Evolutionary conservation across 2,113 vertebrate species (phyloP), one percentile per base, ranked within the genome.

Genomic region (Manacus vitellinus): DNA sequence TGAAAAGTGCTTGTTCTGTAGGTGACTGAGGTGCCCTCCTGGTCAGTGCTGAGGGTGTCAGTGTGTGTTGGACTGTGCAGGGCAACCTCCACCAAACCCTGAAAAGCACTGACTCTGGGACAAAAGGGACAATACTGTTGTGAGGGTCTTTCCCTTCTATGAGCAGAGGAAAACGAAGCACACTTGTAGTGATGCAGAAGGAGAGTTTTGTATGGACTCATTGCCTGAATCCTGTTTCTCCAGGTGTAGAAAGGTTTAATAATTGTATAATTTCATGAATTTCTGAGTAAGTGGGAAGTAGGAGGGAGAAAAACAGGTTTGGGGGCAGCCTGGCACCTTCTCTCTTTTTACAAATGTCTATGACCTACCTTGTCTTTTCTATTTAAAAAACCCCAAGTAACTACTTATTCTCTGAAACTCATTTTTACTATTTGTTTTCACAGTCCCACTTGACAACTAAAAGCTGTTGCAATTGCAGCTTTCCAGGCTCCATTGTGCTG

Each of bases 401-500:
- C 14, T 86, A 18, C 22, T 95, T 71, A 61, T 14, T 58, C 51
- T 91, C 56, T 71, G 51, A 71, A 81, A 71, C 22, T 92, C 33
- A 62, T 82, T 96, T 97, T 93, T 68, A 65, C 46, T 79, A 35
- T 92, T 92, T 88, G 24, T 70, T 96, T 91, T 77, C 73, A 72
- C 35, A 79, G 67, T 77, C 80, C 95, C 15, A 17, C 63, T 90
- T 95, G 90, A 95, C 80, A 95, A 55, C 77, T 95, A 87, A 87
- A 93, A 94, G 46, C 72, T 89, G 70, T 63, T 55, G 58, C 59
- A 73, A 68, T 54, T 77, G 59, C 88, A 92, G 59, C 83, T 95
- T 91, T 80, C 85, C 66, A 51, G 83, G 74, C 94, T 96, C 77
- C 33, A 9, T 25, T 63, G 54, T 30, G 46, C 43, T 66, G 15